These are phyloP conservation scores for Drosophila murphyi DNA, from an alignment of 1,140 invertebrate genomes.

Conservation along the genomic window DNA sequence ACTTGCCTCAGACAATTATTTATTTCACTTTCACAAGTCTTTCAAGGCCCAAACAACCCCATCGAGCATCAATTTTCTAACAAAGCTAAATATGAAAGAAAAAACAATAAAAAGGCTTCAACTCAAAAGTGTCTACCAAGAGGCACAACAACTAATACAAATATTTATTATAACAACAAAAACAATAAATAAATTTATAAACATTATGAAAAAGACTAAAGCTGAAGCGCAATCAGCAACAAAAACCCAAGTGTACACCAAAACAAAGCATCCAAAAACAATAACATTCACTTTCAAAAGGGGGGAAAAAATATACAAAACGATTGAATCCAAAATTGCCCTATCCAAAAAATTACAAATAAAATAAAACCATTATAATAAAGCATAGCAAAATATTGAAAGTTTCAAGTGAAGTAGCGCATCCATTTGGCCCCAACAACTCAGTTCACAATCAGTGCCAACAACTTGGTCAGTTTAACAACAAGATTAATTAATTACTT, in stretches of 20 bases:
- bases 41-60: slow-evolving; percentile 31
- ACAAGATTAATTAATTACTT: slow-evolving; percentile 67
- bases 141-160: slow-evolving; percentile 51
- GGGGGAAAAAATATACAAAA: slow-evolving; percentile 27
- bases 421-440: slow-evolving; percentile 17
- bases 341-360: slow-evolving; percentile 41
- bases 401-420: slow-evolving; percentile 70
- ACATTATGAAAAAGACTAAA: slow-evolving; percentile 67
- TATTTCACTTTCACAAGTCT: slow-evolving; percentile 34
- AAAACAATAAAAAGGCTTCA: slow-evolving; percentile 42
- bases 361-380: slow-evolving; percentile 52
- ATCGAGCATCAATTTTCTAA: slow-evolving; percentile 14
- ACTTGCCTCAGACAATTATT: neutral
- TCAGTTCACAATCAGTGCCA: slow-evolving; percentile 10
- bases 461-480: slow-evolving; percentile 39
- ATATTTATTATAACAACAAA: slow-evolving; percentile 71
- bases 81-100: slow-evolving; percentile 14
- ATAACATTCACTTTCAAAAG: slow-evolving; percentile 70
- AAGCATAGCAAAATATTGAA: slow-evolving; percentile 65
- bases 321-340: slow-evolving; percentile 52
- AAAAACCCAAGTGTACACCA: slow-evolving; percentile 25
- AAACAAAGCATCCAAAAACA: slow-evolving; percentile 41
- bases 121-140: slow-evolving; percentile 28
- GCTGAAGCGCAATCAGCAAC: slow-evolving; percentile 66
- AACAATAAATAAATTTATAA: slow-evolving; percentile 70